A percentile compares a stretch with the other conserved stretches of the same genome.
phyloP scores from a whole-genome alignment of 2,888 invertebrate species.

The Campaea margaritaria region DNA sequence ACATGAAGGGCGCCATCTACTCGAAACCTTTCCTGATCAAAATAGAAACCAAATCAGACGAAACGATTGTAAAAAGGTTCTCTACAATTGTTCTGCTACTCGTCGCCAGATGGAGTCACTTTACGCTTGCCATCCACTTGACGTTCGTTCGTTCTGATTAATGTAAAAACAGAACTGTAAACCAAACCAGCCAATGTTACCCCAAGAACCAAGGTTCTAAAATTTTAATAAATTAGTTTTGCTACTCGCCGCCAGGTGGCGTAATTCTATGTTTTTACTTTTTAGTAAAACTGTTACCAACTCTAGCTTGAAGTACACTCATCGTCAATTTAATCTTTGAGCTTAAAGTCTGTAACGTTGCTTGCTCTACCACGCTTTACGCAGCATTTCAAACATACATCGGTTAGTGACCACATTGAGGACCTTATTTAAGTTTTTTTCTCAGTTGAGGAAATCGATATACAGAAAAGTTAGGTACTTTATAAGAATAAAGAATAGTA shows the following conservation, averaged over 20 bases:
- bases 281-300: not conserved
- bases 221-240: slow-evolving; percentile 3
- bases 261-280: not conserved
- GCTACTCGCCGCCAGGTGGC: slow-evolving; percentile 34
- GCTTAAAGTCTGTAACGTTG: not conserved
- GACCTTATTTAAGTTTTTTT: not conserved
- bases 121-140: no score
- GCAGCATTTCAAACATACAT: no score
- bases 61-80: not conserved
- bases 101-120: slow-evolving; percentile 27
- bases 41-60: no score
- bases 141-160: no score
- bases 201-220: not conserved
- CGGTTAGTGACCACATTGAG: not conserved
- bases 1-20: no score
- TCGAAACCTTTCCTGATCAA: no score
- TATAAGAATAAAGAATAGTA: slow-evolving; percentile 59
- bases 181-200: not conserved
- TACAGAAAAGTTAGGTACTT: not conserved
- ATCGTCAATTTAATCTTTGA: not conserved
- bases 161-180: not conserved
- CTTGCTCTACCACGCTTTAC: no score
- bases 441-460: no score
- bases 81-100: slow-evolving; percentile 23
- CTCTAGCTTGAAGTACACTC: not conserved